Percentiles rank a stretch among this genome's conserved stretches.
Conservation (phyloP, 2,113 vertebrate genomes). For the Sinocyclocheilus grahami region DNA sequence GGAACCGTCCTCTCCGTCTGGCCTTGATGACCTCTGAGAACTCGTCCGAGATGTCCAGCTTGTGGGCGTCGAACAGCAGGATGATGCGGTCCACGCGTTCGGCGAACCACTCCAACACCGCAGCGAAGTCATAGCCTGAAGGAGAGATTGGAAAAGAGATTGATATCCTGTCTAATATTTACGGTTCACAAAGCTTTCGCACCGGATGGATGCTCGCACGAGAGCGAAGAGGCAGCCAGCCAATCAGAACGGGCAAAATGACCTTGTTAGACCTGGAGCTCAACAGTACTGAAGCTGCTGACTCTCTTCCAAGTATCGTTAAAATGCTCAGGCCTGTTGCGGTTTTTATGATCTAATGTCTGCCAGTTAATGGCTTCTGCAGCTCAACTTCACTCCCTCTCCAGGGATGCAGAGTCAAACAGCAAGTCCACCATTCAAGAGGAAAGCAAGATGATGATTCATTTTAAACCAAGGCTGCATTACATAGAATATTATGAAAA, state of each 20-base stretch:
- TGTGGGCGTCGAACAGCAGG: slow-evolving; percentile 94
- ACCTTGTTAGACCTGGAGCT: neutral
- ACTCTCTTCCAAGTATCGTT: neutral
- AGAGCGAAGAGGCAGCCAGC: neutral
- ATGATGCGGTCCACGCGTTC: slow-evolving; percentile 97
- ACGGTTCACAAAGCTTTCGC: neutral
- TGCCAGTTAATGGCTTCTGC: slow-evolving; percentile 20
- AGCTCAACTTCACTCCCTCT: neutral
- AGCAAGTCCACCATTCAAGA: neutral
- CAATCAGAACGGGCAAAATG: slow-evolving; percentile 8
- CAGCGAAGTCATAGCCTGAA: slow-evolving; percentile 94
- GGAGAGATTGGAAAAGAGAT: neutral
- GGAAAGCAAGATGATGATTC: neutral
- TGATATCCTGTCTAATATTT: neutral
- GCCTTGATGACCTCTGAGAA: slow-evolving; percentile 98
- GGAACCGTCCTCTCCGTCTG: neutral
- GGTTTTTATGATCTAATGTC: slow-evolving; percentile 35
- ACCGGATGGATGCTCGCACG: neutral
- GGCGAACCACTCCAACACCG: slow-evolving; percentile 95
- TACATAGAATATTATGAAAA: neutral
- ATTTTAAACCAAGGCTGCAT: neutral
- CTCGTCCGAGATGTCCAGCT: slow-evolving; percentile 97
- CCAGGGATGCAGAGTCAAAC: neutral
- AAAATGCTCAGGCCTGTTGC: slow-evolving; percentile 29
- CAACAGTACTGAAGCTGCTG: neutral